A percentile compares a stretch with the other conserved stretches of the same genome.
These are phyloP conservation scores for Sparidentex hasta DNA, from an alignment of 2,797 vertebrate species.

Conservation along the genomic window DNA sequence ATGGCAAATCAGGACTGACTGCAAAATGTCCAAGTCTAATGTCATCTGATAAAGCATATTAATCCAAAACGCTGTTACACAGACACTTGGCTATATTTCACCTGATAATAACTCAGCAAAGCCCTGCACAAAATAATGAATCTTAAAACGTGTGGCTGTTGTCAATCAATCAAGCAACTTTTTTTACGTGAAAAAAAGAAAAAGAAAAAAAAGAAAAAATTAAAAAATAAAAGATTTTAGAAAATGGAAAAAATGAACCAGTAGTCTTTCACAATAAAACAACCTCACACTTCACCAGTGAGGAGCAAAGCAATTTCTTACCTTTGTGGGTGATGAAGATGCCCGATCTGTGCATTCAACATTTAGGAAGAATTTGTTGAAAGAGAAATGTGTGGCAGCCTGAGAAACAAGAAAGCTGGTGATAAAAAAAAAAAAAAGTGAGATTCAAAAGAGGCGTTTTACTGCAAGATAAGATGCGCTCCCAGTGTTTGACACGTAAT, in stretches of 20 bases:
- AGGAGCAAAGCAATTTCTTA: neutral
- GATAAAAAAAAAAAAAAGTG: constrained; percentile 44
- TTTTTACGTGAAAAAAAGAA: neutral
- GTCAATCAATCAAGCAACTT: neutral
- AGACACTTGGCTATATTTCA: constrained; percentile 4
- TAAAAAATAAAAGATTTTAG: neutral
- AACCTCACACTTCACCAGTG: constrained; percentile 18
- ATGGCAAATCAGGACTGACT: constrained; percentile 41
- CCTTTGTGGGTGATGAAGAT: constrained; percentile 19
- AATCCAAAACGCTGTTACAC: constrained; percentile 1
- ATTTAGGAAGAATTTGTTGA: constrained; percentile 47
- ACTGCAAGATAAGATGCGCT: constrained; percentile 45
- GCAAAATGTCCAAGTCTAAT: constrained; percentile 24
- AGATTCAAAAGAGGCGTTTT: constrained; percentile 59
- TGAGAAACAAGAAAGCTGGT: constrained; percentile 40
- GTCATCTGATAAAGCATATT: constrained; percentile 11
- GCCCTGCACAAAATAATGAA: neutral
- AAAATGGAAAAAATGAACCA: neutral
- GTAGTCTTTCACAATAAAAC: neutral
- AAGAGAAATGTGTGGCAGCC: constrained; percentile 29
- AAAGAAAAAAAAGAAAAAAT: neutral
- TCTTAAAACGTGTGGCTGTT: neutral
- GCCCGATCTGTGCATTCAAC: constrained; percentile 41
- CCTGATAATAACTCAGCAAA: neutral
- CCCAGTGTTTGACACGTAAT: constrained; percentile 57